These are phyloP conservation scores for Chrysogorgia sp. DNA, from an alignment of 92 coral and sea anemone genomes.

Conservation along the genomic window DNA sequence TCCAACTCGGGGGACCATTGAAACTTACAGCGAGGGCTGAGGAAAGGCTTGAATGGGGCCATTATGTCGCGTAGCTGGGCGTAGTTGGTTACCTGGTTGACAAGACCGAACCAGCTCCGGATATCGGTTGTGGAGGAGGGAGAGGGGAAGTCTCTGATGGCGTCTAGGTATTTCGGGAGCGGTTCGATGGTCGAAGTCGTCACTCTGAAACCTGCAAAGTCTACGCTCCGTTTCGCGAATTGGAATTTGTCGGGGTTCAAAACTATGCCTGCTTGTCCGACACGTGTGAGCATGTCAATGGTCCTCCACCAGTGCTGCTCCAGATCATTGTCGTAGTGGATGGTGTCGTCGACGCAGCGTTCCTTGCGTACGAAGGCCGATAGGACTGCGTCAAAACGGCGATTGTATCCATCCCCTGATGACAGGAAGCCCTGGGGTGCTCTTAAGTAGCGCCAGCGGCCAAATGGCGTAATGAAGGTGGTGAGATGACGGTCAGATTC, in stretches of 20 bases:
- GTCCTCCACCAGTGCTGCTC: constrained; percentile 44
- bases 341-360: constrained; percentile 35
- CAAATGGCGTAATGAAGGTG: constrained; percentile 59
- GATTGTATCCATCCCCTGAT: constrained; percentile 57
- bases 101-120: constrained; percentile 56
- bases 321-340: constrained; percentile 27
- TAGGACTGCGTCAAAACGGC: no score
- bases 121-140: constrained; percentile 53
- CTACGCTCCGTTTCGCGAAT: constrained; percentile 15
- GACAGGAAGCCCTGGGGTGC: constrained; percentile 67
- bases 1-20: constrained; percentile 38
- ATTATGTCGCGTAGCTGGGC: constrained; percentile 38
- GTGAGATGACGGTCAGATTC: constrained; percentile 49
- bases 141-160: constrained; percentile 54
- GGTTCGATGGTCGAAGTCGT: constrained; percentile 46
- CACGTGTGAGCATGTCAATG: constrained; percentile 30
- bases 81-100: constrained; percentile 31
- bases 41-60: constrained; percentile 40
- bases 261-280: constrained; percentile 36
- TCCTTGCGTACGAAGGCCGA: constrained; percentile 30
- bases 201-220: constrained; percentile 59
- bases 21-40: no score
- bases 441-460: constrained; percentile 61
- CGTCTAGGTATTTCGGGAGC: constrained; percentile 59
- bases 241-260: constrained; percentile 42